These are phyloP conservation scores for Venusia cambrica DNA, from an alignment of 2,888 invertebrate genomes.

Conservation along the genomic window DNA sequence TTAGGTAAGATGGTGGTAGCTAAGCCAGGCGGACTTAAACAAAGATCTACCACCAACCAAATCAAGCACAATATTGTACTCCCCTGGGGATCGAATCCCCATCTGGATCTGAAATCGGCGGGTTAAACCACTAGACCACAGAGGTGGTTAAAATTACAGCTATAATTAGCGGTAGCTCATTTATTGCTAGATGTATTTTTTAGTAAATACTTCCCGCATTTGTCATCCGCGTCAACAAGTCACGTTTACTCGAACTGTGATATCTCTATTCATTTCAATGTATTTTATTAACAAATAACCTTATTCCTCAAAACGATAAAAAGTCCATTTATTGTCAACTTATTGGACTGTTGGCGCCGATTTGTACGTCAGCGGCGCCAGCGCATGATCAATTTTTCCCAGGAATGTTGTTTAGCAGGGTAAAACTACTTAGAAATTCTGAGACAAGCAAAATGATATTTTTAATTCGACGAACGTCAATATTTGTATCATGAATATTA, in stretches of 20 bases:
- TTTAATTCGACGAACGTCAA: constrained; percentile 39
- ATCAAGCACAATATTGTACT: too few relatives aligned
- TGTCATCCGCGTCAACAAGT: constrained; percentile 6
- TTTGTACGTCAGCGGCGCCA: constrained; percentile 36
- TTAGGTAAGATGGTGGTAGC: too few relatives aligned
- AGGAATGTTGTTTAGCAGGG: constrained; percentile 45
- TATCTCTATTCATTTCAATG: constrained; percentile 19
- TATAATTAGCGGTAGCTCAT: too few relatives aligned
- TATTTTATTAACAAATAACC: constrained; percentile 21
- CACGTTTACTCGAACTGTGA: constrained; percentile 9
- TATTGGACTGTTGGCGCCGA: constrained; percentile 29
- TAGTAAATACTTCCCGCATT: too few relatives aligned
- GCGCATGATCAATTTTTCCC: constrained; percentile 40
- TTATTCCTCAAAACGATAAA: constrained; percentile 23
- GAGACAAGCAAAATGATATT: constrained; percentile 41
- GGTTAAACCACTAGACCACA: too few relatives aligned
- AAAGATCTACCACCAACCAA: too few relatives aligned
- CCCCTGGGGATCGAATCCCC: too few relatives aligned
- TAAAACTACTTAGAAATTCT: constrained; percentile 35
- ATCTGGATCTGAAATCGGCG: too few relatives aligned
- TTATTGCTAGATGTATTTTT: too few relatives aligned
- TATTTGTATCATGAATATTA: constrained; percentile 42
- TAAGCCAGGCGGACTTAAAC: too few relatives aligned
- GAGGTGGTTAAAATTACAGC: too few relatives aligned
- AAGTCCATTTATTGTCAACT: constrained; percentile 26